A percentile compares a stretch with the other conserved stretches of the same genome.
Conservation (phyloP, 1,140 invertebrate genomes). For the Drosophila subobscura region DNA sequence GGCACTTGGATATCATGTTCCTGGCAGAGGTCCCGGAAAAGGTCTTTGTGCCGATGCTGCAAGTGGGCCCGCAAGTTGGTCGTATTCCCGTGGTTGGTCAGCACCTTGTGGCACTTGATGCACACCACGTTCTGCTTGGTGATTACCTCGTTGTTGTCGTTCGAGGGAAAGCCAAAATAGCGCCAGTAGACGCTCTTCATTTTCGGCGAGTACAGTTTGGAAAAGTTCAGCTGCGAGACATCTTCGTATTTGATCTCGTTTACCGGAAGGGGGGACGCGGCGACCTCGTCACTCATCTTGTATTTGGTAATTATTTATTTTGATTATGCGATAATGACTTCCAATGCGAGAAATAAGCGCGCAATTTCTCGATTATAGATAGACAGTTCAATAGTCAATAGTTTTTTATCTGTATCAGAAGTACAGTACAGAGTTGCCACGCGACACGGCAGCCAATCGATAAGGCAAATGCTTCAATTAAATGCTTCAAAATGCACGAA, state of each 20-base stretch:
- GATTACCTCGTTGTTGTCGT: constrained; percentile 86
- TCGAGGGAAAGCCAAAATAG: constrained; percentile 87
- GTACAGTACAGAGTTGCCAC: constrained; percentile 78
- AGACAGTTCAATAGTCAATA: constrained; percentile 77
- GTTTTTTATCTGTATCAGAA: constrained; percentile 79
- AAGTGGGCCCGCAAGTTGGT: constrained; percentile 87
- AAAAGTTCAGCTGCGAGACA: constrained; percentile 73
- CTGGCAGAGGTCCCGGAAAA: constrained; percentile 70
- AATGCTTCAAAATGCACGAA: constrained; percentile 41
- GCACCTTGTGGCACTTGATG: constrained; percentile 86
- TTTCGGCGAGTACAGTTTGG: constrained; percentile 79
- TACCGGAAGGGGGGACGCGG: constrained; percentile 57
- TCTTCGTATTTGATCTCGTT: constrained; percentile 66
- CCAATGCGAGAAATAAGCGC: constrained; percentile 65
- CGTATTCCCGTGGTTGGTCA: constrained; percentile 87
- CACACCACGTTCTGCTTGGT: constrained; percentile 88
- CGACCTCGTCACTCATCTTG: constrained; percentile 65
- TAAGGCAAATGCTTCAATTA: constrained; percentile 56
- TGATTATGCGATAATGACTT: constrained; percentile 39
- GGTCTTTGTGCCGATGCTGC: constrained; percentile 85
- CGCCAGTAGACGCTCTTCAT: constrained; percentile 88
- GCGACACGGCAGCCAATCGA: constrained; percentile 71
- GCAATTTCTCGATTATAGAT: constrained; percentile 82
- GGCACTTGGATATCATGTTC: constrained; percentile 78
- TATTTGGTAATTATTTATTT: constrained; percentile 15